Evolutionary conservation across 2,888 invertebrate genomes (phyloP), one percentile per base, ranked within the genome.

Genomic region (Psylliodes chrysocephalus): DNA sequence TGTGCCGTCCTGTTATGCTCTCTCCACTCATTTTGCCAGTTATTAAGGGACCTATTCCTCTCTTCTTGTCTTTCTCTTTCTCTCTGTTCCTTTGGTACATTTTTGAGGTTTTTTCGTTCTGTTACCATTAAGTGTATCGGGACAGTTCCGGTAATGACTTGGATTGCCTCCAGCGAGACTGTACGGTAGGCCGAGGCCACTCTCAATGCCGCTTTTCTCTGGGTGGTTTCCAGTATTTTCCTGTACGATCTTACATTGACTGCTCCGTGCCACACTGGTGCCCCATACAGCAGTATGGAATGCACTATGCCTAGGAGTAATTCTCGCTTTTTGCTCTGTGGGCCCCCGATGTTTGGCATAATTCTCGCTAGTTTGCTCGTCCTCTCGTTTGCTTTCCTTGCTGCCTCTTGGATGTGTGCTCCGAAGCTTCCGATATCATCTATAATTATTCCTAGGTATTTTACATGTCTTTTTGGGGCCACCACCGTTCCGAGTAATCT

Each of bases 151-250:
- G 49, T 17, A n/a, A 60, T 38, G 10, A 52, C 52, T 6, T n/a
- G 18, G n/a, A 59, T 8, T 2, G 60, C 60, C 18, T 30, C 35
- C 7, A 25, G 8, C 1, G 60, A 51, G 14, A 38, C 28, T 1
- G 60, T 60, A 6, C 60, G 33, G 51, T 60, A 60, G 1, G 60
- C 60, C 14, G 12, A 4, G 8, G 30, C 49, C 7, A 59, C 42
- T 25, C 25, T n/a, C 4, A 47, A 12, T 18, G 10, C 14, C 10
- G 10, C 10, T 14, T n/a, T 51, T 44, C 60, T 56, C 61, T 53
- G 53, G 1, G 22, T 18, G 2, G 17, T n/a, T 7, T 19, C 14
- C 1, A 49, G 38, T 2, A 38, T 19, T 22, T 15, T 18, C 12
- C 8, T n/a, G 6, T 57, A 57, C 15, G 6, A 35, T 2, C 12